Conservation (phyloP, 2,888 invertebrate species). For the Latheticus oryzae region DNA sequence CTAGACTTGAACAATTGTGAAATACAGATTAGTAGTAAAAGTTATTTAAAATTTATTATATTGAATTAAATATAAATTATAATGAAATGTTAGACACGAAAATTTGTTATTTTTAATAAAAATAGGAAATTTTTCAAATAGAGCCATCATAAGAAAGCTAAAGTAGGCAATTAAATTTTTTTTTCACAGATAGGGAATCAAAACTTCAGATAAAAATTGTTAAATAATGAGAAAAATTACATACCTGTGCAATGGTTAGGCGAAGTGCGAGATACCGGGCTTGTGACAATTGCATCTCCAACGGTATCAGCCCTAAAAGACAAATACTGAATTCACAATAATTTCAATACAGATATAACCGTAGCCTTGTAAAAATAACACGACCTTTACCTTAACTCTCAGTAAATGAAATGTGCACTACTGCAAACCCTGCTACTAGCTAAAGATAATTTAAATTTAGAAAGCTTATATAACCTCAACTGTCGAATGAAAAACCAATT, state of each 20-base stretch:
- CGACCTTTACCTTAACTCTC: constrained; percentile 11
- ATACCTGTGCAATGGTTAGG: constrained; percentile 49
- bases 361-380: background rate
- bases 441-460: constrained; percentile 18
- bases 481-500: background rate
- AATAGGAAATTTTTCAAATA: too few species aligned
- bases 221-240: background rate
- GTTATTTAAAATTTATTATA: too few species aligned
- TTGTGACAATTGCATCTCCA: constrained; percentile 50
- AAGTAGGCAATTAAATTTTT: too few species aligned
- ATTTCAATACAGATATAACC: background rate
- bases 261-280: constrained; percentile 47
- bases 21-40: too few species aligned
- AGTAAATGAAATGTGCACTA: constrained; percentile 11
- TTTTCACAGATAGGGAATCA: too few species aligned
- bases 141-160: too few species aligned
- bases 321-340: background rate
- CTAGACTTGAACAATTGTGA: too few species aligned
- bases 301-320: constrained; percentile 37
- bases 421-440: constrained; percentile 4
- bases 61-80: too few species aligned
- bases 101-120: too few species aligned
- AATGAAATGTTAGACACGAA: too few species aligned
- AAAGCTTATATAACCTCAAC: constrained; percentile 22
- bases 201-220: background rate